phyloP scores from a whole-genome alignment of 2,888 invertebrate genomes.

The Gymnosoma rotundatum region DNA sequence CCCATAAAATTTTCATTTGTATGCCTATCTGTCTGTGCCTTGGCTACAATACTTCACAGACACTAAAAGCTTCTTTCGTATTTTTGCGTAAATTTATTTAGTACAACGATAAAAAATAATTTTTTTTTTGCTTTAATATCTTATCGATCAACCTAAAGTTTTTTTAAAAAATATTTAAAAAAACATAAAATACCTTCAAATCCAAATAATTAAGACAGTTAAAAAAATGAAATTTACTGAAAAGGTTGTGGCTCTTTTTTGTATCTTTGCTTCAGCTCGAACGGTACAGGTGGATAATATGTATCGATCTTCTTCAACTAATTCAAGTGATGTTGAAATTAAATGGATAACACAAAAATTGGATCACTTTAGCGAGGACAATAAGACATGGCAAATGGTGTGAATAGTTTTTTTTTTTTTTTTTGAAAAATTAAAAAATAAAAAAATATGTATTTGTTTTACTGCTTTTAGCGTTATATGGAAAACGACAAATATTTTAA shows the following conservation, averaged over 20 bases:
- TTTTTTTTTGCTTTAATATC: not conserved
- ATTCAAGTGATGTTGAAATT: not conserved
- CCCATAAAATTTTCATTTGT: no score
- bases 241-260: not conserved
- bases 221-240: not conserved
- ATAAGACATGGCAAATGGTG: slow-evolving; percentile 84
- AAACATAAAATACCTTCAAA: not conserved
- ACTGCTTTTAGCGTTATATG: slow-evolving; percentile 82
- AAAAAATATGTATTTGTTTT: not conserved
- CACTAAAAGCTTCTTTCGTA: no score
- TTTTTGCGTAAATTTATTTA: no score
- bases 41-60: no score
- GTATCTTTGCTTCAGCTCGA: not conserved
- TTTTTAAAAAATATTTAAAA: no score
- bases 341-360: slow-evolving; percentile 84
- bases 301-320: no score
- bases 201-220: not conserved
- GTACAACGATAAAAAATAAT: no score
- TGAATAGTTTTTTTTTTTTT: not conserved
- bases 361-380: slow-evolving; percentile 85
- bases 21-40: no score
- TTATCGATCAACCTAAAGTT: not conserved
- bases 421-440: not conserved
- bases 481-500: slow-evolving; percentile 82
- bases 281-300: not conserved